Base-by-base conservation (phyloP, 2,888 invertebrate species). In the Silvanus unidentatus region DNA sequence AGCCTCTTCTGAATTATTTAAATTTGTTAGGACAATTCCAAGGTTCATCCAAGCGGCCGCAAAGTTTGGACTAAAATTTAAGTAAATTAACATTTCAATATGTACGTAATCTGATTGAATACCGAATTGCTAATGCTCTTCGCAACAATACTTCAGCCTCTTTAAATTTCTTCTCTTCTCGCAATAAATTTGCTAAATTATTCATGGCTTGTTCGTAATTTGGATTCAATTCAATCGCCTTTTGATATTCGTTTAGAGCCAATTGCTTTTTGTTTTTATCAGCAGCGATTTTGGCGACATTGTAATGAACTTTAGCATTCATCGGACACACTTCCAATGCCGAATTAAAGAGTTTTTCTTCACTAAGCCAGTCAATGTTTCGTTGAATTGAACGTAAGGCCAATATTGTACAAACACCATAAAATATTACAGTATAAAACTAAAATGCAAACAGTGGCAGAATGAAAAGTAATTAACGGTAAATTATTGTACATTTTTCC, bases 11-110 rank as follows among this genome's bases (percentile, higher is more conserved):
- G 79, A 79, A 48, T 84, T 79, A 54, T 83, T 80, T 40, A 84
- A 74, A 30, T 82, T 80, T 1, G 92, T 85, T 52, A 93, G 78
- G 22, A 95, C 89, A 57, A 97, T 96, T 11, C 96, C 97, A 42
- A 97, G 76, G 73, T 98, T 98, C 96, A 97, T 97, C 96, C 96
- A 98, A 0, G 96, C 97, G 0, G 94, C 88, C 1, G 96, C 88
- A 74, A 96, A 97, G 66, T 89, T 86, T 27, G 84, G 76, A 60
- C 90, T 88, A 66, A 46, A n/a, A n/a, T n/a, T n/a, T n/a, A 64
- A 62, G 22, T 8, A 22, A 22, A 22, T 22, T n/a, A n/a, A n/a
- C n/a, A n/a, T n/a, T n/a, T n/a, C n/a, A n/a, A n/a, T n/a, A n/a
- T n/a, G n/a, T n/a, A n/a, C n/a, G n/a, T n/a, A n/a, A n/a, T n/a